Conservation (phyloP, 2,888 invertebrate genomes). For the Schizaphis graminum region DNA sequence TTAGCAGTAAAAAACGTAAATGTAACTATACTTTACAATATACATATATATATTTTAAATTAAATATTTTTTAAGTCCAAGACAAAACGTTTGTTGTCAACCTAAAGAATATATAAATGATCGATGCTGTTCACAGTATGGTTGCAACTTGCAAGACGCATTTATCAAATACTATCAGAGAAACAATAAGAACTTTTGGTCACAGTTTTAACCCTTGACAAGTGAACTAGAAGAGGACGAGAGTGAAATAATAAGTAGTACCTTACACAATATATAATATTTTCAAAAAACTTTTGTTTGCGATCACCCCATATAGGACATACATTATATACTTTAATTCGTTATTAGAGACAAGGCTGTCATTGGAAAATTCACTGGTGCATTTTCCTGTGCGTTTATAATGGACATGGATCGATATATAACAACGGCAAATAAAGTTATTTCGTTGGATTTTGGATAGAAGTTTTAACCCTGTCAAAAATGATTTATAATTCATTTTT, state of each 20-base stretch:
- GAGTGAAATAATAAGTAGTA: not conserved
- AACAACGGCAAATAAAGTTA: slow-evolving; percentile 24
- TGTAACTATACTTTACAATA: not conserved
- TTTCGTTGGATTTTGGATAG: slow-evolving; percentile 34
- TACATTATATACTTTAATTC: slow-evolving; percentile 39
- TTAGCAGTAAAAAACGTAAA: not conserved
- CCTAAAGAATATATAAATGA: slow-evolving; percentile 42
- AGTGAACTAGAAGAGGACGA: not conserved
- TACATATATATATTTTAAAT: not conserved
- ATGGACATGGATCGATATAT: slow-evolving; percentile 39
- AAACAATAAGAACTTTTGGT: slow-evolving; percentile 39
- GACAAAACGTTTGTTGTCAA: slow-evolving; percentile 24
- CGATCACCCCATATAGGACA: not conserved
- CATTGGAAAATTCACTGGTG: slow-evolving; percentile 31
- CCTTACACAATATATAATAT: slow-evolving; percentile 10
- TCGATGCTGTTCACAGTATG: not conserved
- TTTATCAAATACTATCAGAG: slow-evolving; percentile 43
- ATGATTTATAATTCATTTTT: slow-evolving; percentile 55
- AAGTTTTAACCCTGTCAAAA: slow-evolving; percentile 55
- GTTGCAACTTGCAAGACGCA: not conserved
- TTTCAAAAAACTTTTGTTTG: slow-evolving; percentile 36
- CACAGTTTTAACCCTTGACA: slow-evolving; percentile 38
- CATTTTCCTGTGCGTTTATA: slow-evolving; percentile 6
- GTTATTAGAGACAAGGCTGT: slow-evolving; percentile 28
- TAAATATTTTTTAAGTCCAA: not conserved